A percentile compares a stretch with the other conserved stretches of the same genome.
Conservation (phyloP, 2,113 vertebrate species). For the Callopanchax toddi region DNA sequence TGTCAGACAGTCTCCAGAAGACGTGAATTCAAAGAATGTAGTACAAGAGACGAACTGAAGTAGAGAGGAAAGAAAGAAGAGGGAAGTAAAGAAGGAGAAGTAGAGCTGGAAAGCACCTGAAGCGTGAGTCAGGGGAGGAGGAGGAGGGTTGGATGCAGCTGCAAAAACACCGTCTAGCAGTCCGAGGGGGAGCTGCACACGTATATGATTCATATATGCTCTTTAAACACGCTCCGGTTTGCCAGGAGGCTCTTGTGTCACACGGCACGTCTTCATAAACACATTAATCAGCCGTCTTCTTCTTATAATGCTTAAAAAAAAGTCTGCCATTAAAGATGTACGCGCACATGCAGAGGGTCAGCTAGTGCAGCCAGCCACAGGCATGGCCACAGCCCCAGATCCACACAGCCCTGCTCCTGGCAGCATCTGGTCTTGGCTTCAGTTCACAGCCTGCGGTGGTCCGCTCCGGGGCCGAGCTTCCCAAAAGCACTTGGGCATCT, state of each 20-base stretch:
- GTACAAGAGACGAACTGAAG: background rate
- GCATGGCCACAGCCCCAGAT: constrained; percentile 31
- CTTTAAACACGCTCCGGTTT: constrained; percentile 44
- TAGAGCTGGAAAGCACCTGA: constrained; percentile 70
- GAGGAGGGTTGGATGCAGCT: constrained; percentile 61
- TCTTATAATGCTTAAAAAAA: constrained; percentile 6
- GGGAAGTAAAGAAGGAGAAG: constrained; percentile 40
- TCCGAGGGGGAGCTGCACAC: constrained; percentile 51
- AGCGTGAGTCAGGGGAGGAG: constrained; percentile 61
- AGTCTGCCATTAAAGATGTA: background rate
- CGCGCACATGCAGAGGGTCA: constrained; percentile 43
- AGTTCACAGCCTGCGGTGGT: constrained; percentile 56
- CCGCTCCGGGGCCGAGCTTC: constrained; percentile 34
- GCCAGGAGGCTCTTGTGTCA: constrained; percentile 31
- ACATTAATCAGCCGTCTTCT: constrained; percentile 32
- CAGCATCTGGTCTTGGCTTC: constrained; percentile 62
- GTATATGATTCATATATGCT: constrained; percentile 7
- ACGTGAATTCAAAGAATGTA: constrained; percentile 41
- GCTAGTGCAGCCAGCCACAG: constrained; percentile 68
- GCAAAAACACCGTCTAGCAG: constrained; percentile 71
- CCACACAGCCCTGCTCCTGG: constrained; percentile 62
- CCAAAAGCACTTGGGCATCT: constrained; percentile 32
- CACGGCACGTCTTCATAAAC: constrained; percentile 23
- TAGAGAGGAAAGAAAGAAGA: constrained; percentile 4
- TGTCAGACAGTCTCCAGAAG: constrained; percentile 44